Percentiles rank a stretch among this genome's conserved stretches.
These are phyloP conservation scores for Hesperia comma DNA, from an alignment of 2,888 invertebrate genomes.

Conservation along the genomic window DNA sequence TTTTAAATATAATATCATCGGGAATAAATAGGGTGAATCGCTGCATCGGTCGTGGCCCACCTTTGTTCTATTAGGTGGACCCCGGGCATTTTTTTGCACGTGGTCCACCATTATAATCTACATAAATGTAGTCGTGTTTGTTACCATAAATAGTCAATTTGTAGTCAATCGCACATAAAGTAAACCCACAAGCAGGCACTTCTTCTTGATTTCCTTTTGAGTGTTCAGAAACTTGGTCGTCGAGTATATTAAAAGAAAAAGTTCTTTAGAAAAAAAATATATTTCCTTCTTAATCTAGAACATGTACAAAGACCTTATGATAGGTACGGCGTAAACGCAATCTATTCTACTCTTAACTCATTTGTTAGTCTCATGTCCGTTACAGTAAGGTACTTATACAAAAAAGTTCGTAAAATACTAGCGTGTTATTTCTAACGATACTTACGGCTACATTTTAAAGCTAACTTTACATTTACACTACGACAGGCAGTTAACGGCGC, in stretches of 20 bases:
- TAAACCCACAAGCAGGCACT: too few relatives aligned
- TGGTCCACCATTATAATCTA: too few relatives aligned
- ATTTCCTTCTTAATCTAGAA: slow-evolving; percentile 57
- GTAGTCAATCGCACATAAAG: too few relatives aligned
- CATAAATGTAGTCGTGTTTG: too few relatives aligned
- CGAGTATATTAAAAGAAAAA: slow-evolving; percentile 12
- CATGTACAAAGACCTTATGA: slow-evolving; percentile 53
- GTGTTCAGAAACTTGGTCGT: too few relatives aligned
- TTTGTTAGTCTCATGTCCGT: slow-evolving; percentile 56
- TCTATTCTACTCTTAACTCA: slow-evolving; percentile 46
- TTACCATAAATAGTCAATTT: too few relatives aligned
- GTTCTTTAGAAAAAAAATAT: slow-evolving; percentile 58
- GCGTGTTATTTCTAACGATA: slow-evolving; percentile 41
- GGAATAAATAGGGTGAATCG: too few relatives aligned
- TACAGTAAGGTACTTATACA: slow-evolving; percentile 51
- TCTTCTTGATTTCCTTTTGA: too few relatives aligned
- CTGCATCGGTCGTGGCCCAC: too few relatives aligned
- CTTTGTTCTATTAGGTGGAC: too few relatives aligned
- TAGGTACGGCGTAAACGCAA: slow-evolving; percentile 48
- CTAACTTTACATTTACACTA: slow-evolving; percentile 26
- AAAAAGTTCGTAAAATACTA: slow-evolving; percentile 45
- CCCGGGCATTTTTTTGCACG: too few relatives aligned
- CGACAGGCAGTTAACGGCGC: slow-evolving; percentile 36
- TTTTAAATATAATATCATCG: too few relatives aligned
- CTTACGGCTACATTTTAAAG: slow-evolving; percentile 30